Conservation (phyloP, 2,888 invertebrate species). For the Rhingia rostrata region DNA sequence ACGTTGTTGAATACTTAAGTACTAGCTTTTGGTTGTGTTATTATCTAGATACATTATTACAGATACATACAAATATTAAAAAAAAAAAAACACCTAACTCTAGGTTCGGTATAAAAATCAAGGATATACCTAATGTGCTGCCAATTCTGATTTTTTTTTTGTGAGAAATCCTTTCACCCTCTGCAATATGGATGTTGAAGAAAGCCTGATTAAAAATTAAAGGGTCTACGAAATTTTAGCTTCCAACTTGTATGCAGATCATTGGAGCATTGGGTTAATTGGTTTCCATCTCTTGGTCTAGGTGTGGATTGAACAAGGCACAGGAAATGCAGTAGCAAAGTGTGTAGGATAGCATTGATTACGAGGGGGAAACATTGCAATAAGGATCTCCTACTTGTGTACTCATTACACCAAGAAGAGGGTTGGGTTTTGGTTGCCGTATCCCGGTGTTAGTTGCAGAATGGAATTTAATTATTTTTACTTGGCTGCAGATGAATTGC, state of each 20-base stretch:
- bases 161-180: background rate
- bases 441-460: constrained; percentile 59
- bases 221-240: constrained; percentile 35
- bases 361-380: constrained; percentile 31
- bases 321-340: constrained; percentile 56
- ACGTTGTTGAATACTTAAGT: constrained; percentile 41
- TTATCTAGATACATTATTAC: too few relatives aligned
- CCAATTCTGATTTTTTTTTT: constrained; percentile 18
- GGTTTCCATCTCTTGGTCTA: constrained; percentile 32
- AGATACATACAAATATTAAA: too few relatives aligned
- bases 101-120: constrained; percentile 19
- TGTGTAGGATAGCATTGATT: constrained; percentile 60
- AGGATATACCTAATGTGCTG: constrained; percentile 23
- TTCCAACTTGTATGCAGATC: constrained; percentile 61
- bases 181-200: background rate
- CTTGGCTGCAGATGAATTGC: constrained; percentile 72
- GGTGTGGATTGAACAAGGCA: constrained; percentile 22
- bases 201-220: constrained; percentile 64
- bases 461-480: constrained; percentile 73
- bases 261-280: constrained; percentile 73
- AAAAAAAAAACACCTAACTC: constrained; percentile 4
- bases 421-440: background rate
- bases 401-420: constrained; percentile 50
- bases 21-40: background rate
- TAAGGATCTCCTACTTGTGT: constrained; percentile 27